These are phyloP conservation scores for Zelleria hepariella DNA, from an alignment of 2,888 invertebrate species.

Conservation along the genomic window DNA sequence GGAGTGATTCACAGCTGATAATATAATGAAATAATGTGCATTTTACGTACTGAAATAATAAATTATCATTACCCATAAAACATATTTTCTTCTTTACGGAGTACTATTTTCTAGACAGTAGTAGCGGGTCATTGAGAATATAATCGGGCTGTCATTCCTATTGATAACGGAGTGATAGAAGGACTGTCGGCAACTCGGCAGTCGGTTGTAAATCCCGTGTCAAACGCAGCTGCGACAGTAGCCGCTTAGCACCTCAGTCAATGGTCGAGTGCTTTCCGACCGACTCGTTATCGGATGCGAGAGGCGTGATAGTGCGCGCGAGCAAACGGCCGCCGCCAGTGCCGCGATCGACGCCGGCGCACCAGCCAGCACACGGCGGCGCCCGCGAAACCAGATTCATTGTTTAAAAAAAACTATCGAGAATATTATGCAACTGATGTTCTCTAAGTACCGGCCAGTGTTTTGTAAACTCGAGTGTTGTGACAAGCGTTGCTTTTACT, in stretches of 20 bases:
- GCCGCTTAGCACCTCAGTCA: background rate
- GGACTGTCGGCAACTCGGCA: conserved; percentile 4
- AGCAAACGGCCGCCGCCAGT: conserved; percentile 42
- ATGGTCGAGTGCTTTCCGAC: background rate
- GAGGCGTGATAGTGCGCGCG: conserved; percentile 53
- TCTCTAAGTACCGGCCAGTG: conserved; percentile 33
- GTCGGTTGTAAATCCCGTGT: background rate
- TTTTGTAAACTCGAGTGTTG: conserved; percentile 50
- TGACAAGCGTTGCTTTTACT: conserved; percentile 39
- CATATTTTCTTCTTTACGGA: too few relatives aligned
- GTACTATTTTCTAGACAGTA: background rate
- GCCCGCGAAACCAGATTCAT: conserved; percentile 19
- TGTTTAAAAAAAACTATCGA: conserved; percentile 33
- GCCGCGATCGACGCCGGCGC: conserved; percentile 45
- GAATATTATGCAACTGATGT: conserved; percentile 44
- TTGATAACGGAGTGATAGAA: background rate
- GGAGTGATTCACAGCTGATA: background rate
- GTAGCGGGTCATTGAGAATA: background rate
- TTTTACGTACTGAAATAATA: too few relatives aligned
- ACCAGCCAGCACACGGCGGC: conserved; percentile 23
- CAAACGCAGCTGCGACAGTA: background rate
- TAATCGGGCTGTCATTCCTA: background rate
- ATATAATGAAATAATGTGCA: background rate
- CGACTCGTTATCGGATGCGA: conserved; percentile 42
- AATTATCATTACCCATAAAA: too few relatives aligned